These are phyloP conservation scores for Puntigrus tetrazona DNA, from an alignment of 2,113 vertebrate genomes.

Conservation along the genomic window DNA sequence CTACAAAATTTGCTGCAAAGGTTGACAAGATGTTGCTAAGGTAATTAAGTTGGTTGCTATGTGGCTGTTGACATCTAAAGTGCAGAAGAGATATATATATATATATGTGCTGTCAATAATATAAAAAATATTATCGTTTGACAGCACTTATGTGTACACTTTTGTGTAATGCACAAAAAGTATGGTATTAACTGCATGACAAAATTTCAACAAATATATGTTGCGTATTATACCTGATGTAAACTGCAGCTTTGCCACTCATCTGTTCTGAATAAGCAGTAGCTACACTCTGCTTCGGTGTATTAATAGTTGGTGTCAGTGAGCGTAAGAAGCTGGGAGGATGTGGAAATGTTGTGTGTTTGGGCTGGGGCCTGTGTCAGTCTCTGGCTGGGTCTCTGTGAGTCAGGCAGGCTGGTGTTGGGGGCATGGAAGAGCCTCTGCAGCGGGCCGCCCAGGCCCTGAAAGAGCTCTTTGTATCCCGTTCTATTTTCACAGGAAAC, in stretches of 20 bases:
- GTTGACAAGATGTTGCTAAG: neutral
- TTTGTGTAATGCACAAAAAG: neutral
- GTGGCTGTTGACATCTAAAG: neutral
- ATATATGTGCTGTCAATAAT: too few species aligned
- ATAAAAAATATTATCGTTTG: too few species aligned
- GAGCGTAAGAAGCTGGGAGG: slow-evolving; percentile 9
- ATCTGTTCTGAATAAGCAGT: slow-evolving; percentile 7
- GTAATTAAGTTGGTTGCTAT: neutral
- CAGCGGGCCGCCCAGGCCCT: slow-evolving; percentile 30
- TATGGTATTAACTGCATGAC: neutral
- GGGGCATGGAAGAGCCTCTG: slow-evolving; percentile 36
- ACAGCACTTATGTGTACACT: too few species aligned
- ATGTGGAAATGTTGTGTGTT: slow-evolving; percentile 45
- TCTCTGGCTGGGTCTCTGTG: slow-evolving; percentile 44
- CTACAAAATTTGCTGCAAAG: neutral
- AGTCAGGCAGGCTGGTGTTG: slow-evolving; percentile 38
- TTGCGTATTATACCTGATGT: neutral
- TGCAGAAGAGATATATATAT: too few species aligned
- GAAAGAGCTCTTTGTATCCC: slow-evolving; percentile 87
- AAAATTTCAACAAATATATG: neutral
- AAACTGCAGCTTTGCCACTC: neutral
- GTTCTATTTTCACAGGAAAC: slow-evolving; percentile 89
- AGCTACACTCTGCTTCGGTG: neutral
- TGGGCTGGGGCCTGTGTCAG: slow-evolving; percentile 30
- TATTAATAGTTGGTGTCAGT: slow-evolving; percentile 11